Evolutionary conservation across 1,140 invertebrate species (phyloP), one percentile per base, ranked within the genome.

Genomic region (Bilobella aurantiaca): DNA sequence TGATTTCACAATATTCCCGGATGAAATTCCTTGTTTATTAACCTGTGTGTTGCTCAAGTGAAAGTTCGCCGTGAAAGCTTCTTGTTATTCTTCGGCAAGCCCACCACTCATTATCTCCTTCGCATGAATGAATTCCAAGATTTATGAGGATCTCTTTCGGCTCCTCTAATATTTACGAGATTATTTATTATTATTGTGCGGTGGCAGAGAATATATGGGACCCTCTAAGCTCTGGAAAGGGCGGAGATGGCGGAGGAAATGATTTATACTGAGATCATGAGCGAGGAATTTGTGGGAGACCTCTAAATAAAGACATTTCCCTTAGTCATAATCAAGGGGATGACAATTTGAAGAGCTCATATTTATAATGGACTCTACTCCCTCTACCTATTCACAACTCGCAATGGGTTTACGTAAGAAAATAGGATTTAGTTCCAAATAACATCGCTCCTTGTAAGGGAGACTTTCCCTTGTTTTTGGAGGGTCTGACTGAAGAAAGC

Each of bases 151-250:
- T 23, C 49, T 53, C 5, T 23, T 53, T 53, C 21, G 5, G 5
- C 25, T 23, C 21, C 8, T 16, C 12, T 5, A 53, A 53, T 53
- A 53, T 53, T 53, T 53, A 53, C 49, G 49, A 53, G 49, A 53
- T 53, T 53, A 53, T 53, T 53, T 53, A 53, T 53, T 53, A 53
- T 23, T 53, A 53, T 53, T 53, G 25, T 53, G 12, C 49, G 25
- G 8, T 42, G 34, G 8, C 8, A 42, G 34, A 18, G 18, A 42
- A 42, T 42, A 42, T 42, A 12, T 42, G 8, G 18, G 34, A 12
- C 18, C 34, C 34, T 18, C 8, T 42, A 42, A 42, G 34, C 34
- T 18, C 34, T 8, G 8, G 18, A 42, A 42, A 42, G 34, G 8
- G 8, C 34, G 8, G 8, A 8, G 8, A 42, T 42, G 8, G 8